Conservation (phyloP, 2,797 vertebrate genomes). For the Buceros bicornis region DNA sequence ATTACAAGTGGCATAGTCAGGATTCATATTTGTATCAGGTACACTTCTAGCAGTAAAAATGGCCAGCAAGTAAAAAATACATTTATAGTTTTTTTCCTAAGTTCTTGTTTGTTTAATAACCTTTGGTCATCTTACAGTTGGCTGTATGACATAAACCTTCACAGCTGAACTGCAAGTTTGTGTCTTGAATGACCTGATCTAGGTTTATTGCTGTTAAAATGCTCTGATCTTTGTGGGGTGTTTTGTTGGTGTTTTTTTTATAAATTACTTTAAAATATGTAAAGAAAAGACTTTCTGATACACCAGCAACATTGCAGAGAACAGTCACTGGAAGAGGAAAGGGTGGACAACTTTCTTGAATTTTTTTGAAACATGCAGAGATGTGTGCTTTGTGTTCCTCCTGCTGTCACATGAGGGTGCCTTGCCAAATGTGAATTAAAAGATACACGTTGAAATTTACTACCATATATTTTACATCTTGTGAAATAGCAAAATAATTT, state of each 20-base stretch:
- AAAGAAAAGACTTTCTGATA: neutral
- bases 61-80: neutral
- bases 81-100: neutral
- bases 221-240: neutral
- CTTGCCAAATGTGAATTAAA: neutral
- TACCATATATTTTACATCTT: neutral
- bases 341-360: neutral
- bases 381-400: neutral
- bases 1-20: neutral
- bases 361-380: neutral
- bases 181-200: neutral
- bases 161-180: neutral
- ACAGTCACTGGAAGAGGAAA: neutral
- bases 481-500: neutral
- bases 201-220: neutral
- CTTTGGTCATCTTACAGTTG: neutral
- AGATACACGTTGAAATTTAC: neutral
- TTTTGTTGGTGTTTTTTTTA: rapidly evolving
- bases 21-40: neutral
- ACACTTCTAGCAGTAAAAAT: neutral
- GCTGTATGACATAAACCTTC: neutral
- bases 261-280: neutral
- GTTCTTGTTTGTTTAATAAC: neutral
- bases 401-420: neutral
- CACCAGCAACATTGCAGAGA: neutral